A percentile compares a stretch with the other conserved stretches of the same genome.
Conservation (phyloP, 2,888 invertebrate genomes). For the Drosophila helvetica region DNA sequence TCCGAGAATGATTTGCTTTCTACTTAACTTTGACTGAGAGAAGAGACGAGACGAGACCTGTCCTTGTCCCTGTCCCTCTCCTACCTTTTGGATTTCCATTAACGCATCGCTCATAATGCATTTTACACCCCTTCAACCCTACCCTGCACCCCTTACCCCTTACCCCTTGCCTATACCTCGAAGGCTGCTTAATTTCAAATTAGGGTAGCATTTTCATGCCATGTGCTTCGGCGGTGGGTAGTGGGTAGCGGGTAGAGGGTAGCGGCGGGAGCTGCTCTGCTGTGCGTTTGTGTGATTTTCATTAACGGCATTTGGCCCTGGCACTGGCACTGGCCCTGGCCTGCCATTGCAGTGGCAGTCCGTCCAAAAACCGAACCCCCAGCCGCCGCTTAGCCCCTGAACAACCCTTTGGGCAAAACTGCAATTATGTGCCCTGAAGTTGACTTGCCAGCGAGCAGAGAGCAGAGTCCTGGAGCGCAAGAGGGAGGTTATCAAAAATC, state of each 20-base stretch:
- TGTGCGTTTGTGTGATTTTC: conserved; percentile 67
- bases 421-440: conserved; percentile 68
- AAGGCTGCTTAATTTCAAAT: conserved; percentile 66
- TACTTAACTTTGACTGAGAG: not conserved
- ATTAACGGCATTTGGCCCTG: conserved; percentile 71
- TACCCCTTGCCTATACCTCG: not conserved
- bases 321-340: conserved; percentile 31
- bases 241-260: no score
- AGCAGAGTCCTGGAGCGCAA: not conserved
- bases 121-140: conserved; percentile 30
- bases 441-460: conserved; percentile 27
- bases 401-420: conserved; percentile 59
- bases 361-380: conserved; percentile 11
- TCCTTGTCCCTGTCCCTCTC: not conserved
- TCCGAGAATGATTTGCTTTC: not conserved
- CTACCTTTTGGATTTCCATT: conserved; percentile 28
- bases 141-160: not conserved
- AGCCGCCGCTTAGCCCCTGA: conserved; percentile 3
- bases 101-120: conserved; percentile 52
- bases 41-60: conserved; percentile 4
- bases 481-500: conserved; percentile 57
- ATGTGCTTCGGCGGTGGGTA: conserved; percentile 49
- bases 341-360: not conserved
- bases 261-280: not conserved
- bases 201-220: conserved; percentile 71